Percentiles rank a stretch among this genome's conserved stretches.
Conservation (phyloP, 2,888 invertebrate species). For the Autographa gamma region DNA sequence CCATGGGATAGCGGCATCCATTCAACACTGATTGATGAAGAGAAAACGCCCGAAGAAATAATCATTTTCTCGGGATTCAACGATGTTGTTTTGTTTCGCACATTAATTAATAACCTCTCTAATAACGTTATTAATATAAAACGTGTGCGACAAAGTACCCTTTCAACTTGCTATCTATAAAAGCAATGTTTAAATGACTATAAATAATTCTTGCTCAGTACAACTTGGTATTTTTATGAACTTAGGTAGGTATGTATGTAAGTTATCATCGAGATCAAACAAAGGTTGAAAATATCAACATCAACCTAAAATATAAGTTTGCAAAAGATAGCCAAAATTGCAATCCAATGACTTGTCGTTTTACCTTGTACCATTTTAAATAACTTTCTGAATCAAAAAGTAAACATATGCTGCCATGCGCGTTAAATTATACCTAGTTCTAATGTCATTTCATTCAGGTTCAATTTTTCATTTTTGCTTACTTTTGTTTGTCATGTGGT, state of each 20-base stretch:
- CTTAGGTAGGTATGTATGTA: not conserved
- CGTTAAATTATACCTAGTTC: not conserved
- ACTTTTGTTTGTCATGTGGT: not conserved
- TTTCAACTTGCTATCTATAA: not conserved
- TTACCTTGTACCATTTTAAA: not conserved
- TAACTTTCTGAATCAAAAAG: not conserved
- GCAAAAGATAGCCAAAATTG: not conserved
- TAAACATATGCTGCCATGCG: not conserved
- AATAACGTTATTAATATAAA: slow-evolving; percentile 5
- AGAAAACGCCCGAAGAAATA: slow-evolving; percentile 51
- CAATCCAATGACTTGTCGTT: too few relatives aligned
- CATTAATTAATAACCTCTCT: slow-evolving; percentile 38
- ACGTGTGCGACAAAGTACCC: not conserved
- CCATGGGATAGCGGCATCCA: slow-evolving; percentile 41
- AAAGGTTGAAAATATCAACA: not conserved
- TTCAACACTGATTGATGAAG: slow-evolving; percentile 56
- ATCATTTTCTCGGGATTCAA: slow-evolving; percentile 25
- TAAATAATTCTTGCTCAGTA: too few relatives aligned
- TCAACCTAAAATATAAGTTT: too few relatives aligned
- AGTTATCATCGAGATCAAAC: not conserved
- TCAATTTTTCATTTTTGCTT: not conserved
- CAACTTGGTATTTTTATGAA: too few relatives aligned
- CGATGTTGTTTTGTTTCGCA: slow-evolving; percentile 25
- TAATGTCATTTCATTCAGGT: too few relatives aligned
- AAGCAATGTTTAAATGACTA: too few relatives aligned